Percentiles rank a stretch among this genome's conserved stretches.
phyloP scores from a whole-genome alignment of 2,888 invertebrate genomes.

The Machimus atricapillus region DNA sequence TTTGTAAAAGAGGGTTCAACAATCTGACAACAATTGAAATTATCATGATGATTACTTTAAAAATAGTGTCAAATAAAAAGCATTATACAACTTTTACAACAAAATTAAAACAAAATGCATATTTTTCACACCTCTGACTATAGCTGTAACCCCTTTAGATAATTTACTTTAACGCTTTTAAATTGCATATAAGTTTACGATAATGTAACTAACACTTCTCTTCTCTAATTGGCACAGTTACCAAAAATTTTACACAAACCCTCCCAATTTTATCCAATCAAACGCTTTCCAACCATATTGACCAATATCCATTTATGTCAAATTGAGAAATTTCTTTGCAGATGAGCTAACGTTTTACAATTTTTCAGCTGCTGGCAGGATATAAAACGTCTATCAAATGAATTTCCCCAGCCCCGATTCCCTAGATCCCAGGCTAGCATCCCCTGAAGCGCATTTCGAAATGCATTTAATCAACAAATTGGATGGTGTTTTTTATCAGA shows the following conservation, averaged over 20 bases:
- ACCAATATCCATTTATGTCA: background rate
- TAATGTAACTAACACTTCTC: too few species aligned
- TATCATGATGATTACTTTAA: too few species aligned
- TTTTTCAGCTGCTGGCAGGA: background rate
- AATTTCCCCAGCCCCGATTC: background rate
- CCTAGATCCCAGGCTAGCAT: background rate
- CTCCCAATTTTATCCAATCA: background rate
- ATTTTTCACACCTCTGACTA: too few species aligned
- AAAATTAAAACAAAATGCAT: too few species aligned
- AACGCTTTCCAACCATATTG: background rate
- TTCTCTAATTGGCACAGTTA: background rate
- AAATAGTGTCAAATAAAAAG: too few species aligned
- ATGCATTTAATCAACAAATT: background rate
- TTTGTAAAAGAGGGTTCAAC: too few species aligned
- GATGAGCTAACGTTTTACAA: background rate
- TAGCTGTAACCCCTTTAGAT: too few species aligned
- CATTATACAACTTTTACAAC: too few species aligned
- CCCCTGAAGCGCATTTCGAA: background rate
- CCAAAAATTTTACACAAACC: background rate
- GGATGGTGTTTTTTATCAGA: background rate
- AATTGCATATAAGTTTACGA: too few species aligned
- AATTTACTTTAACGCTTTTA: too few species aligned
- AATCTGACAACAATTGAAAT: too few species aligned
- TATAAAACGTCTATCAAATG: background rate
- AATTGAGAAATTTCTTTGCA: background rate